Evolutionary conservation across 2,113 vertebrate species (phyloP), one percentile per base, ranked within the genome.

Genomic region (Aythya baeri): DNA sequence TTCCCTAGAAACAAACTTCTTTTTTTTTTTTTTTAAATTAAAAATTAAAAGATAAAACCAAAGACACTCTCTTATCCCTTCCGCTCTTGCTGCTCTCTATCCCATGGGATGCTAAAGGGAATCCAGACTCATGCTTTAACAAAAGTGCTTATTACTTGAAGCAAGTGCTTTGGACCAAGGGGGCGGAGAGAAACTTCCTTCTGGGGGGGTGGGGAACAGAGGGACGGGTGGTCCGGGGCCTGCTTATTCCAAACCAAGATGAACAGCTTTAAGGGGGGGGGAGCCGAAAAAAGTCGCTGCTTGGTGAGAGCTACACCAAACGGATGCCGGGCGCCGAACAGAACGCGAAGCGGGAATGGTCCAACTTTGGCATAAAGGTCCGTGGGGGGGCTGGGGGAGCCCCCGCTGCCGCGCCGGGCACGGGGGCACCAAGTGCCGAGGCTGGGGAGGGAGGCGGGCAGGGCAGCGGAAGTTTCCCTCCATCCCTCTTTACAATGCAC

Each of bases 121-220:
- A 97, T 72, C 90, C 89, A 91, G 95, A 95, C 96, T 96, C 95
- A 97, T 96, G 97, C 96, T 97, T 97, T 97, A 97, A 99, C 98
- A 98, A 99, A 99, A 99, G 99, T 99, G 99, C 99, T 98, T 98
- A 98, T 98, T 98, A 98, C 98, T 97, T 97, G 97, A 98, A 98
- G 98, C 99, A 99, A 99, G 99, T 99, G 99, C 98, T 99, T 98
- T 98, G 98, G 98, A 99, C 98, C 97, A 97, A 97, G 75, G 79
- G 96, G 96, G 97, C 95, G 97, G 97, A 98, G 97, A 98, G 97
- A 97, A 97, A 96, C 96, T 97, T 97, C 97, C 97, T 87, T 94
- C 71, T 66, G 57, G 23, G 46, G 68, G 73, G 50, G n/a, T n/a
- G 88, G 62, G 55, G 55, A 49, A 75, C 2, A 5, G 61, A 55